Base-by-base conservation (phyloP, 2,888 invertebrate species). In the Incurvaria masculella region DNA sequence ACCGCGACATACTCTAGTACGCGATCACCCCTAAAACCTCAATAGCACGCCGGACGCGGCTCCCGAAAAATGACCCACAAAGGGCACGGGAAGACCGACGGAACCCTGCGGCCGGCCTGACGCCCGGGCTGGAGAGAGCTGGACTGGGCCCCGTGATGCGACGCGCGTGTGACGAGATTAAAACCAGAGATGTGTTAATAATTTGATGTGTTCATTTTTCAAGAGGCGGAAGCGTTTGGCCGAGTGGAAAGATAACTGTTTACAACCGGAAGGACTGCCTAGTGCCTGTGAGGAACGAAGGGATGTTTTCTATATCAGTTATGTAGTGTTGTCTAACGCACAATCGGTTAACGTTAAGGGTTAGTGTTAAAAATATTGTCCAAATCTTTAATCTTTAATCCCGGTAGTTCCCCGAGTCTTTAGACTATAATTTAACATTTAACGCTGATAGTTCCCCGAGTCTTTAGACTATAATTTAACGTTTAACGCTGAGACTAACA, bases 61-160 rank as follows among this genome's bases (percentile, higher is more conserved):
- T 16, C 21, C 45, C 44, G n/a, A n/a, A 20, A 46, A 11, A 49
- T 16, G 42, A 20, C 41, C 21, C 38, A 57, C 58, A 69, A 61
- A 60, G 68, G 70, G 68, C 68, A 68, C 69, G 72, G 61, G 59
- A 66, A 71, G 70, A 66, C 69, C 72, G 53, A 64, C 63, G 63
- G 68, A 60, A 62, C 57, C 51, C 42, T n/a, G 45, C 42, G 49
- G 39, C 48, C 43, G 23, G 19, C 19, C n/a, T 43, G 6, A n/a
- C 23, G 43, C 23, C 17, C 44, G 19, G 11, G 17, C 53, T 58
- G 54, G 56, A 56, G 62, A 55, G 60, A 58, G 61, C 64, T 62
- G 63, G 58, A 60, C 60, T 61, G 53, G 50, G 58, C 59, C 54
- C 46, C 21, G 33, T 27, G 18, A 10, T 14, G 19, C 41, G n/a